These are phyloP conservation scores for Lamprotornis superbus DNA, from an alignment of 2,113 vertebrate genomes.

Conservation along the genomic window DNA sequence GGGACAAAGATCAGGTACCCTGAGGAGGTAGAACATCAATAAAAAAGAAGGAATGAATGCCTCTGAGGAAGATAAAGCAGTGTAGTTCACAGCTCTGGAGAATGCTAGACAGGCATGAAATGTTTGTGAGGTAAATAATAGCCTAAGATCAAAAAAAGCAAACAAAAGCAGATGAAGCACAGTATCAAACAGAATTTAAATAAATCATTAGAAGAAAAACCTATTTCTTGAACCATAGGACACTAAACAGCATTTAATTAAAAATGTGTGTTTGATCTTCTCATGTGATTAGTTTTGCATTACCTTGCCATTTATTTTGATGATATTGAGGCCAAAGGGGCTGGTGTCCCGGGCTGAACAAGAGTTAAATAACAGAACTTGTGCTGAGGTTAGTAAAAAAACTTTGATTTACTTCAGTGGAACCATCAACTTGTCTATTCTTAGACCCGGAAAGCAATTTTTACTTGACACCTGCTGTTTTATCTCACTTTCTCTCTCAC, in stretches of 20 bases:
- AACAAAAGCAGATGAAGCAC: not conserved
- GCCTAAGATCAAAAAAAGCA: slow-evolving; percentile 14
- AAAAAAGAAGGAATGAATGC: not conserved
- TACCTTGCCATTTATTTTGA: not conserved
- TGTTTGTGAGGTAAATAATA: slow-evolving; percentile 47
- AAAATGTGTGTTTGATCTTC: slow-evolving; percentile 8
- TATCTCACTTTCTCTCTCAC: not conserved
- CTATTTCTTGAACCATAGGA: not conserved
- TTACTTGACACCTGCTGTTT: not conserved
- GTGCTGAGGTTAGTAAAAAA: slow-evolving; percentile 1
- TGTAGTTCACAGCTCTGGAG: not conserved
- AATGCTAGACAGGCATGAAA: not conserved
- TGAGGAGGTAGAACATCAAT: slow-evolving; percentile 23
- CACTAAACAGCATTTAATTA: slow-evolving; percentile 8
- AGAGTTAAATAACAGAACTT: not conserved
- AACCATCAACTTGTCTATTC: not conserved
- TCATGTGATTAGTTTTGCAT: not conserved
- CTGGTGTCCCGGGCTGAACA: not conserved
- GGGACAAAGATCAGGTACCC: slow-evolving; percentile 38
- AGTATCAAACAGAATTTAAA: slow-evolving; percentile 36
- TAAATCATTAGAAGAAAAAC: not conserved
- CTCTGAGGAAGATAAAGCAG: slow-evolving; percentile 16
- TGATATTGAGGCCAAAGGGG: not conserved
- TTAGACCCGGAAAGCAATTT: not conserved
- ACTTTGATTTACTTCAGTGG: not conserved